phyloP scores from a whole-genome alignment of 2,113 vertebrate genomes.

The Rhodinocichla rosea region DNA sequence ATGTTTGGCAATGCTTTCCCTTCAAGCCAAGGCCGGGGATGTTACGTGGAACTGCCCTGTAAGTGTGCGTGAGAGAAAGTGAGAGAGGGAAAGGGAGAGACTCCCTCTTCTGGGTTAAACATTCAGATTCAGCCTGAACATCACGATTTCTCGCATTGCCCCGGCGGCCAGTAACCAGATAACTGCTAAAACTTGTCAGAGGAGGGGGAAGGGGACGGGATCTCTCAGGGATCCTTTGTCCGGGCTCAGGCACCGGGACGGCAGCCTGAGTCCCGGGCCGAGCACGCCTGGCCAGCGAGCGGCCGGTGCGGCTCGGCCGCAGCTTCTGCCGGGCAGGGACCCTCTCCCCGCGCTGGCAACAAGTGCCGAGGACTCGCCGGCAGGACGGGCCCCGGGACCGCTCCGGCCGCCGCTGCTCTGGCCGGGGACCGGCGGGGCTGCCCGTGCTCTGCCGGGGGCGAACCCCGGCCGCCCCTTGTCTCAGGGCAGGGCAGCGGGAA shows the following conservation, averaged over 20 bases:
- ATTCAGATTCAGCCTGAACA: not conserved
- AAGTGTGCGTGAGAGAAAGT: not conserved
- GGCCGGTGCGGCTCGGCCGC: not conserved
- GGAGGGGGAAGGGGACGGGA: not conserved
- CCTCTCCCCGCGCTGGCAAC: not conserved
- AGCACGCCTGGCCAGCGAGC: rapidly evolving
- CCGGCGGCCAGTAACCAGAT: not conserved
- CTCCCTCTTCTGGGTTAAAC: constrained; percentile 42
- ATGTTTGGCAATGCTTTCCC: not conserved
- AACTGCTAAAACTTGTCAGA: not conserved
- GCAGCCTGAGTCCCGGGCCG: not conserved
- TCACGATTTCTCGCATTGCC: not conserved
- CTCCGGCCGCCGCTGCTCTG: not conserved
- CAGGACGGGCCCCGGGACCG: not conserved
- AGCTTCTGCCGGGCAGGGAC: not conserved
- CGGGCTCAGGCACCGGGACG: not conserved
- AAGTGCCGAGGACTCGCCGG: not conserved
- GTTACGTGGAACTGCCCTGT: not conserved
- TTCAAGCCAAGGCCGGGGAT: not conserved
- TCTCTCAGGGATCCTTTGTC: not conserved
- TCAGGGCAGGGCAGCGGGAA: not conserved
- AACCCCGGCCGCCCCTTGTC: not conserved
- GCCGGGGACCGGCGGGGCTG: too few relatives aligned
- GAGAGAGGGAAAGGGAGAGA: not conserved
- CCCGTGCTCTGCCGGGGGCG: rapidly evolving